These are phyloP conservation scores for Eira barbara DNA, from an alignment of 2,113 vertebrate species.

Conservation along the genomic window DNA sequence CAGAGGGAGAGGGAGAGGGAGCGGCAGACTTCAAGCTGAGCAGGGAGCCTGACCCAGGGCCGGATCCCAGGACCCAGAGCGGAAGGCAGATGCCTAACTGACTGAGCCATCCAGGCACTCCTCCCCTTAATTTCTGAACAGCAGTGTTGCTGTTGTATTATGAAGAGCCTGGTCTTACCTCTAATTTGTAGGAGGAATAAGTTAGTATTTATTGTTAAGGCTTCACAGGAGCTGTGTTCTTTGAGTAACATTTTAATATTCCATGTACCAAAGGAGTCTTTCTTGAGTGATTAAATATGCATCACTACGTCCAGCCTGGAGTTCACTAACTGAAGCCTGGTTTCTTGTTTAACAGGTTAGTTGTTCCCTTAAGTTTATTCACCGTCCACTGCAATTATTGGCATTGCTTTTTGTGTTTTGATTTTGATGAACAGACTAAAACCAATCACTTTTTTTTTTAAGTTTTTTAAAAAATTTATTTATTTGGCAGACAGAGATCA, in stretches of 20 bases:
- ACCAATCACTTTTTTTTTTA: not conserved
- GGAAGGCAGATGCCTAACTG: not conserved
- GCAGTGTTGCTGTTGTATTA: not conserved
- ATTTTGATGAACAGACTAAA: not conserved
- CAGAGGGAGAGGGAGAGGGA: no score
- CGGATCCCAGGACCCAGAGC: not conserved
- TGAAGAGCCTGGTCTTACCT: not conserved
- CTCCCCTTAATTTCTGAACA: not conserved
- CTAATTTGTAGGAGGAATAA: not conserved
- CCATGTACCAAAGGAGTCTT: not conserved
- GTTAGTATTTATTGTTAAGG: not conserved
- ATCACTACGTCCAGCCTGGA: not conserved
- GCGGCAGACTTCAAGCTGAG: no score
- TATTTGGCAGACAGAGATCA: no score
- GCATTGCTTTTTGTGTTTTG: not conserved
- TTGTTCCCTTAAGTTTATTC: slow-evolving; percentile 21
- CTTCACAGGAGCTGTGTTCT: slow-evolving; percentile 9
- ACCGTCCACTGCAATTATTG: not conserved
- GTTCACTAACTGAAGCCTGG: slow-evolving; percentile 13
- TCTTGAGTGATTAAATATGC: slow-evolving; percentile 4
- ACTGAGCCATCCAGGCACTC: not conserved
- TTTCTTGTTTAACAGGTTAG: slow-evolving; percentile 29
- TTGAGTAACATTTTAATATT: not conserved
- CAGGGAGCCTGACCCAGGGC: no score
- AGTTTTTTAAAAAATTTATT: no score